These are phyloP conservation scores for Strix occidentalis DNA, from an alignment of 2,797 vertebrate species.

Conservation along the genomic window DNA sequence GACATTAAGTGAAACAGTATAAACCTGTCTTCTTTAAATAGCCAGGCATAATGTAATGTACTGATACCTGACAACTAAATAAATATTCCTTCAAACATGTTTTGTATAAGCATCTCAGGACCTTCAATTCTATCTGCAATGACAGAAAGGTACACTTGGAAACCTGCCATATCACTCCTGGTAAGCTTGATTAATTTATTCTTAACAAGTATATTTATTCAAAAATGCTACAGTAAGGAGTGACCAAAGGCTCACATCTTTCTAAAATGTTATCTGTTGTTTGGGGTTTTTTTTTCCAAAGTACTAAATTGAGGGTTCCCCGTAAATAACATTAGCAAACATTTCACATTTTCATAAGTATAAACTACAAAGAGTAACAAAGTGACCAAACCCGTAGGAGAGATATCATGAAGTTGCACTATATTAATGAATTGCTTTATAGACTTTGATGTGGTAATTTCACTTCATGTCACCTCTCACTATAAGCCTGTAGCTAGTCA, in stretches of 20 bases:
- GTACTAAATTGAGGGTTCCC: neutral
- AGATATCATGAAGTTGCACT: neutral
- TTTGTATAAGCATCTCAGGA: neutral
- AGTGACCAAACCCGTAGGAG: neutral
- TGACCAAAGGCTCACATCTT: neutral
- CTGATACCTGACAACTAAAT: neutral
- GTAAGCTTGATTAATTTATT: neutral
- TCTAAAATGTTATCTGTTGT: neutral
- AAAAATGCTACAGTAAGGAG: neutral
- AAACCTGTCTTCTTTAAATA: neutral
- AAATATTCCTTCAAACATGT: neutral
- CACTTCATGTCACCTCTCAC: neutral
- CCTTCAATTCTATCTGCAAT: neutral
- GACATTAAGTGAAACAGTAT: neutral
- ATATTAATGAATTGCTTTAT: neutral
- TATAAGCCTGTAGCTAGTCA: rapidly evolving
- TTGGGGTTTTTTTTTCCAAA: neutral
- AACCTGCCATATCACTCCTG: neutral
- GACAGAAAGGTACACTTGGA: neutral
- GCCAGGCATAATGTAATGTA: neutral
- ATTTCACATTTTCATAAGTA: neutral
- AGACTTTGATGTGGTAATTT: neutral
- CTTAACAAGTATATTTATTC: neutral
- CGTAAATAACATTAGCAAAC: neutral
- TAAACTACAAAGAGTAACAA: neutral